Base-by-base conservation (phyloP, 2,888 invertebrate species). In the Clanis bilineata region DNA sequence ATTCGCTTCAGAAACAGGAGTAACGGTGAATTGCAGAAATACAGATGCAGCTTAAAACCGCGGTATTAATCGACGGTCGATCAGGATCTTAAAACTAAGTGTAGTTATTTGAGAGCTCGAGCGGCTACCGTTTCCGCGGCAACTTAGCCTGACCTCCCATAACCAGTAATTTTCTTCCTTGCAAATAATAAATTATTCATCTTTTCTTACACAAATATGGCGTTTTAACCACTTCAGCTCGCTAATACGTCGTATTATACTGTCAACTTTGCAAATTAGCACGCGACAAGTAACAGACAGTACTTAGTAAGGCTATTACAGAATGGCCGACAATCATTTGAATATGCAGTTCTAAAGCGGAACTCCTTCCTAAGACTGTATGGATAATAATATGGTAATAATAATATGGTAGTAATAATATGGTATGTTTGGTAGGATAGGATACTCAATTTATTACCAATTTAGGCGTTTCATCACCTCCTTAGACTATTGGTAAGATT, bases 151-250 rank as follows among this genome's bases (percentile, higher is more conserved):
- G 28, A 18, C 28, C 47, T 51, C 32, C 5, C 10, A 10, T 9
- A 32, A 51, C 18, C 18, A n/a, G 51, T 51, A 51, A 51, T 51
- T 51, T 51, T 51, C 32, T 51, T 18, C 18, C 41, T 10, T 2
- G 10, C 28, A 25, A 23, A 47, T 47, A 25, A 51, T 51, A 51
- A 51, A 18, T 51, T 51, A 51, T 51, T 51, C 51, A 51, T 32
- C 18, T 32, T 51, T 51, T 51, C 32, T 18, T 32, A 18, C 9
- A 32, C 51, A 10, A 51, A 51, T 51, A 51, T 32, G 51, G 32
- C 10, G 18, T 3, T 28, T 10, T 32, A 10, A 9, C 51, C 18
- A 18, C 18, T 51, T 32, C 18, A 21, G 32, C 51, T 32, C 18
- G 28, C 51, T 51, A 32, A 51, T 32, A 32, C 4, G 3, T 18